Conservation (phyloP, 2,113 vertebrate genomes). For the Caracal caracal region DNA sequence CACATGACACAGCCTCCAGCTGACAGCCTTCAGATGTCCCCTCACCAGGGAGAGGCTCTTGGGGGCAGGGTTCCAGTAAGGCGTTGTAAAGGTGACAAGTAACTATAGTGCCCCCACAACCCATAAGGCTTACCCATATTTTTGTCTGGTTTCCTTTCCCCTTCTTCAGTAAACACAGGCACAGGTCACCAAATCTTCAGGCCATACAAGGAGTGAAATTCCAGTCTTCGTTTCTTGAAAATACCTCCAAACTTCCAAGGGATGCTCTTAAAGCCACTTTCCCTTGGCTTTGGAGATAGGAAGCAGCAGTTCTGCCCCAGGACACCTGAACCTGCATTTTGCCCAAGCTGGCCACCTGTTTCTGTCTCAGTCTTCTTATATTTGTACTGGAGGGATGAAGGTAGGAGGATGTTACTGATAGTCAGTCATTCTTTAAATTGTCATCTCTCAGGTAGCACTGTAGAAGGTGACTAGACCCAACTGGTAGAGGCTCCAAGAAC, state of each 20-base stretch:
- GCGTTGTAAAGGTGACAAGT: not conserved
- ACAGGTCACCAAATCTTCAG: not conserved
- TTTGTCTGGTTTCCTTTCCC: not conserved
- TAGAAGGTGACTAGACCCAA: not conserved
- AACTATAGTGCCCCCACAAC: not conserved
- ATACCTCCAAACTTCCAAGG: not conserved
- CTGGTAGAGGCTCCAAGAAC: not conserved
- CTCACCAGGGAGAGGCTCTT: not conserved
- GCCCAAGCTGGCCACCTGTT: not conserved
- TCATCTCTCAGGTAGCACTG: not conserved
- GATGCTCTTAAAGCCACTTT: not conserved
- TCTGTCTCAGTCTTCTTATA: not conserved
- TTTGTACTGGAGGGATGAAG: not conserved
- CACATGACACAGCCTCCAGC: not conserved
- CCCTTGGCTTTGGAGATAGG: not conserved
- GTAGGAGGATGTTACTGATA: not conserved
- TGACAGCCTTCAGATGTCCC: not conserved
- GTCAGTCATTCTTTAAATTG: not conserved
- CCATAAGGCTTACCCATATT: not conserved
- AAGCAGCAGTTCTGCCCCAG: not conserved
- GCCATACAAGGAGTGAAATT: not conserved
- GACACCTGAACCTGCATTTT: not conserved
- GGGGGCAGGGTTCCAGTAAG: not conserved
- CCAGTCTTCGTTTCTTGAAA: not conserved
- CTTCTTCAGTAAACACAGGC: not conserved